These are phyloP conservation scores for Brachypodius melanocephalos DNA, from an alignment of 2,113 vertebrate species.

Conservation along the genomic window DNA sequence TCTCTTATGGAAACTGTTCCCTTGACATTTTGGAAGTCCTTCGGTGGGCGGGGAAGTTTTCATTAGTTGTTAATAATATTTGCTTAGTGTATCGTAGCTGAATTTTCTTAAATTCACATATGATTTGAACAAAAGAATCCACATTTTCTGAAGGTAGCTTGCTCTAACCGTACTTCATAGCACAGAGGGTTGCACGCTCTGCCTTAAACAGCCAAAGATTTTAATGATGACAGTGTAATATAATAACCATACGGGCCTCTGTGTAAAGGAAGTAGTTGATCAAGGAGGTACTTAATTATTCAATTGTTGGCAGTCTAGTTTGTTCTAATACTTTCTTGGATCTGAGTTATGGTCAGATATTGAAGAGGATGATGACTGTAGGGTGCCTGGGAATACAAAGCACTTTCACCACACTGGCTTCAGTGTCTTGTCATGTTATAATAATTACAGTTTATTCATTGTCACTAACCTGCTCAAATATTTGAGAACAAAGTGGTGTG, in stretches of 20 bases:
- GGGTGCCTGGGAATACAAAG: neutral
- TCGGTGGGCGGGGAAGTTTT: neutral
- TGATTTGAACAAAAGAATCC: neutral
- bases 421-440: neutral
- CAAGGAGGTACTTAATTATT: neutral
- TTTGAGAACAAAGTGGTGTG: conserved; percentile 50
- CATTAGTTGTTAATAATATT: neutral
- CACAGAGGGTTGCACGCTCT: neutral
- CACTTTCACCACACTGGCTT: conserved; percentile 43
- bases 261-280: conserved; percentile 36
- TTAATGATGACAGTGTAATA: neutral
- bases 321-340: neutral
- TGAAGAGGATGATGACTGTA: neutral
- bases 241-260: neutral
- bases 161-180: neutral
- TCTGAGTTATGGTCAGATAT: conserved; percentile 3
- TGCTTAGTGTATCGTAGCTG: neutral
- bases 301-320: conserved; percentile 11
- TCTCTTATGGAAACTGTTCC: neutral
- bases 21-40: neutral
- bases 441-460: conserved; percentile 23
- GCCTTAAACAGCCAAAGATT: neutral
- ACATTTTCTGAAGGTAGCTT: neutral
- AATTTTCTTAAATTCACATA: neutral
- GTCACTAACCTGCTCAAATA: conserved; percentile 44